phyloP scores from a whole-genome alignment of 2,113 vertebrate species.

The Pseudopipra pipra region DNA sequence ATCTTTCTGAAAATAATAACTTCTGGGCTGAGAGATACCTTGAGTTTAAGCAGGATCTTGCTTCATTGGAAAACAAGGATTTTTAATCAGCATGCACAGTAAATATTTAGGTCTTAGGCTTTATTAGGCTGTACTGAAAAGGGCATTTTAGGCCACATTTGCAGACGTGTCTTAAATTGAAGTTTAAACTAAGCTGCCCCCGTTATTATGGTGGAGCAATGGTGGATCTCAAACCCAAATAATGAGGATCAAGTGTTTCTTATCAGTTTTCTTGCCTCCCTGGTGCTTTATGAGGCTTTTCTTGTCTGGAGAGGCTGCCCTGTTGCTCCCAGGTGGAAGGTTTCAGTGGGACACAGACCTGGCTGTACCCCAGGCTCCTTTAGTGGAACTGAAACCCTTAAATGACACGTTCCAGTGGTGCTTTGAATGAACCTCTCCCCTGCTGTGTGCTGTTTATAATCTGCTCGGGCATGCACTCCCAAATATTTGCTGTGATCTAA shows the following conservation, averaged over 20 bases:
- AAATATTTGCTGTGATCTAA: not conserved
- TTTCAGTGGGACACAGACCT: not conserved
- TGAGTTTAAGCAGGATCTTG: not conserved
- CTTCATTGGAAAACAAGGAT: not conserved
- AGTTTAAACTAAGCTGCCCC: not conserved
- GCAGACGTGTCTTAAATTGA: not conserved
- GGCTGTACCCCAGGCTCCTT: not conserved
- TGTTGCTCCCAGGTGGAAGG: not conserved
- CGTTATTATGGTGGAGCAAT: rapidly evolving
- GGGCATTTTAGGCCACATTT: not conserved
- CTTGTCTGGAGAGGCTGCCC: too few relatives aligned
- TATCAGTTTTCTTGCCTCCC: not conserved
- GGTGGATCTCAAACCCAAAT: not conserved
- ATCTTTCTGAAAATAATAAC: not conserved
- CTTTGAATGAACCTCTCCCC: not conserved
- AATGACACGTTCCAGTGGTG: rapidly evolving
- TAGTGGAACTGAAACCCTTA: not conserved
- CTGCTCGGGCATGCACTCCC: not conserved
- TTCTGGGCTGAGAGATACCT: not conserved
- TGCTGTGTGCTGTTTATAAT: not conserved
- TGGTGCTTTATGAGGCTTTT: not conserved
- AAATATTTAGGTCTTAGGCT: not conserved
- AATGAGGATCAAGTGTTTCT: not conserved
- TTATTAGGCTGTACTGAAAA: not conserved
- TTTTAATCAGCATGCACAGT: not conserved